A percentile compares a stretch with the other conserved stretches of the same genome.
phyloP scores from a whole-genome alignment of 2,113 vertebrate species.

The Ascaphus truei region DNA sequence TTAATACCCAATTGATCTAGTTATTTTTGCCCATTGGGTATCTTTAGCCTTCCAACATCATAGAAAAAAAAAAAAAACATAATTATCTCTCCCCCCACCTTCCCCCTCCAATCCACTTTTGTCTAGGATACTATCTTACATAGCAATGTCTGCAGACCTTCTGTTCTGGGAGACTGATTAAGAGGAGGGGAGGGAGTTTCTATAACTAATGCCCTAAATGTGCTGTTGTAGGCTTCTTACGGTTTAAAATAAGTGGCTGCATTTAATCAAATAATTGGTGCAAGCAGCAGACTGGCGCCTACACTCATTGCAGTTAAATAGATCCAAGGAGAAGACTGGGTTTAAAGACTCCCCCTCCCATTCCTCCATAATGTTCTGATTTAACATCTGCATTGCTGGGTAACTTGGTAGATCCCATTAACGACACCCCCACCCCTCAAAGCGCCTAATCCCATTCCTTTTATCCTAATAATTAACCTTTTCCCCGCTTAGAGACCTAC shows the following conservation, averaged over 20 bases:
- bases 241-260: conserved; percentile 57
- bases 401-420: no score
- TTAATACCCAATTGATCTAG: no score
- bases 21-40: no score
- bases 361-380: conserved; percentile 44
- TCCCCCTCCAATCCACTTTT: background rate
- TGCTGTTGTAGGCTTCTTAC: conserved; percentile 51
- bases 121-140: no score
- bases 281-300: conserved; percentile 80
- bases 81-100: background rate
- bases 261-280: conserved; percentile 77
- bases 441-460: background rate
- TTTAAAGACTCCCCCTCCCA: conserved; percentile 55
- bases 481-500: no score
- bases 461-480: no score
- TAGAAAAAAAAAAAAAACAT: no score
- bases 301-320: conserved; percentile 64
- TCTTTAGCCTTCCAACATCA: no score
- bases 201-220: conserved; percentile 41
- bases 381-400: conserved; percentile 48
- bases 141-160: no score
- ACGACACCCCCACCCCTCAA: no score
- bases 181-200: conserved; percentile 18
- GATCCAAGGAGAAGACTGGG: conserved; percentile 73
- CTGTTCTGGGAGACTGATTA: background rate